Percentiles rank a stretch among this genome's conserved stretches.
phyloP scores from a whole-genome alignment of 2,888 invertebrate species.

The Apodemia zela region DNA sequence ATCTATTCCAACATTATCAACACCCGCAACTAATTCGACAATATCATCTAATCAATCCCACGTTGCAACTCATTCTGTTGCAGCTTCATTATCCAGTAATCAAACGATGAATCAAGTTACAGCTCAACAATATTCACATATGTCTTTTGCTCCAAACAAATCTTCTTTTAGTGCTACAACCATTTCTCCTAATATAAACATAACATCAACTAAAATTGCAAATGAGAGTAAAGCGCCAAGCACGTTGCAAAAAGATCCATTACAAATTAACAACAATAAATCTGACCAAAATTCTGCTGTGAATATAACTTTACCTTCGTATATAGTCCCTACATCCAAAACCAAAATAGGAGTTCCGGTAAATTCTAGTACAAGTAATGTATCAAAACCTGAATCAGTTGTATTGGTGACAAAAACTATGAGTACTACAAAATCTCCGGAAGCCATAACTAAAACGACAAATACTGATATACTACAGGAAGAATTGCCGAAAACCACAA shows the following conservation, averaged over 20 bases:
- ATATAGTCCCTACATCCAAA: conserved; percentile 35
- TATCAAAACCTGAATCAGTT: conserved; percentile 21
- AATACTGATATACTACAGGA: background rate
- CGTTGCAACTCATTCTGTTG: background rate
- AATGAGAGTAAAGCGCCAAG: background rate
- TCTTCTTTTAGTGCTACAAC: background rate
- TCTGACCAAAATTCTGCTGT: conserved; percentile 35
- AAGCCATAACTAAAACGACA: background rate
- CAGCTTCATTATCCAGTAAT: background rate
- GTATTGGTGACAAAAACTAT: background rate
- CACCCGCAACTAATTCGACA: background rate
- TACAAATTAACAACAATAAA: conserved; percentile 25
- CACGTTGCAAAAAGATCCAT: conserved; percentile 12
- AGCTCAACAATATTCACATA: background rate
- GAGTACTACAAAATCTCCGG: background rate
- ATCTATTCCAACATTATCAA: too few relatives aligned
- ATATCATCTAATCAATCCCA: background rate
- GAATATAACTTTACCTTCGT: conserved; percentile 27
- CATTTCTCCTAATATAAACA: background rate
- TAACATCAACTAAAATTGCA: background rate
- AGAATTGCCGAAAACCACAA: background rate
- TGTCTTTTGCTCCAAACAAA: background rate
- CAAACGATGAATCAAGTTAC: background rate
- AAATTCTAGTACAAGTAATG: conserved; percentile 22
- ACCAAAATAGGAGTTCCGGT: conserved; percentile 34